Evolutionary conservation across 2,113 vertebrate genomes (phyloP), one percentile per base, ranked within the genome.

Genomic region (Cyprinodon tularosa): DNA sequence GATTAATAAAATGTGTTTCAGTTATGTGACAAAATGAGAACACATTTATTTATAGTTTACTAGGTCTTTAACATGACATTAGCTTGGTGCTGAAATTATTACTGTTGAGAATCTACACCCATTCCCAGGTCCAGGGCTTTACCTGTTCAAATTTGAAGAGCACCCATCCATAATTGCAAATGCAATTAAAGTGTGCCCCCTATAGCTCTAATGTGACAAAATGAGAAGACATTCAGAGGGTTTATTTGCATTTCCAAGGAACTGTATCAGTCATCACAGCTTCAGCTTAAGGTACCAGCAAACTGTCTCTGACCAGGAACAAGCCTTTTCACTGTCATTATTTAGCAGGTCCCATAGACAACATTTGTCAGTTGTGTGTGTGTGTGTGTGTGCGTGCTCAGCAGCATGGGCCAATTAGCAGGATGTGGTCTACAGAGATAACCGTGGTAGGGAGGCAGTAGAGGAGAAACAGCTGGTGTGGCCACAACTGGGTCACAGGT

Each of bases 401-500:
- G 84, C 88, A 50, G 48, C 74, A n/a, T 67, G 83, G 84, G 70
- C 89, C 90, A 92, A 91, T 93, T 93, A 90, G 86, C 78, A 74
- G 89, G 84, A 90, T 91, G 86, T 90, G 84, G 86, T 89, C 87
- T 74, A 71, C 72, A 73, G 85, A 83, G 87, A 87, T 89, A 91
- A 71, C 39, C 12, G 86, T 81, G 87, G 84, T 86, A 70, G 87
- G 67, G 71, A 86, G 74, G 83, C 88, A 78, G 84, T 82, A 86
- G 84, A 80, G 78, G 89, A 83, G 90, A 93, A 94, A 92, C 93
- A 93, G 91, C 91, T 94, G 93, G 82, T 86, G 85, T 83, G 87
- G 91, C 89, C 86, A 90, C 88, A 89, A 83, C 84, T 86, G 90
- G 93, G 93, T 93, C 91, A 93, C 82, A 86, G 85, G 86, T 89